These are phyloP conservation scores for Eupithecia dodoneata DNA, from an alignment of 2,888 invertebrate species.

Conservation along the genomic window DNA sequence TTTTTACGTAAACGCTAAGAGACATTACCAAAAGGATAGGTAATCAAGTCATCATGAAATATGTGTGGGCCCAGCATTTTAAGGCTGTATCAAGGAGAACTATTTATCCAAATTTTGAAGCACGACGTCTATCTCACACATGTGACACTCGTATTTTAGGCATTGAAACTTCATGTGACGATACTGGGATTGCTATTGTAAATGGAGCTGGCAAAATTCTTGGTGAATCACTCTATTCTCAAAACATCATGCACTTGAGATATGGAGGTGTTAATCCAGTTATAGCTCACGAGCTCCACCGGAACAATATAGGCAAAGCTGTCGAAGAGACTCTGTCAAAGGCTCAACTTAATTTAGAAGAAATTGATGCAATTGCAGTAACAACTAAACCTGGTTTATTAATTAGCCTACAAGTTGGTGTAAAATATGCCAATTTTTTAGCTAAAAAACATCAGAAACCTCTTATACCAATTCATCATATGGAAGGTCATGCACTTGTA, in stretches of 20 bases:
- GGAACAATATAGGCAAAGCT: constrained; percentile 89
- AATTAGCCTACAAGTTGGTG: constrained; percentile 91
- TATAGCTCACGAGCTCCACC: constrained; percentile 92
- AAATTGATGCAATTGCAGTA: constrained; percentile 94
- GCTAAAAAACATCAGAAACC: constrained; percentile 88
- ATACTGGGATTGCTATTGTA: constrained; percentile 96
- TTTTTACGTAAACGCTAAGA: background rate
- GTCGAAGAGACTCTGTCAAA: constrained; percentile 87
- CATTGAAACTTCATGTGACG: constrained; percentile 99
- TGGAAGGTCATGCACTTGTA: constrained; percentile 99
- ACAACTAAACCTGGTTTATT: constrained; percentile 96
- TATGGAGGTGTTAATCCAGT: constrained; percentile 96
- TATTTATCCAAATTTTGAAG: constrained; percentile 6
- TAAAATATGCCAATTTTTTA: constrained; percentile 91
- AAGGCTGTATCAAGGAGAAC: background rate
- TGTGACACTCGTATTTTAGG: constrained; percentile 86
- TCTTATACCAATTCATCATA: constrained; percentile 98
- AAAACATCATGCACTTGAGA: constrained; percentile 88
- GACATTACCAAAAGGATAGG: background rate
- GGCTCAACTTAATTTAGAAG: constrained; percentile 84
- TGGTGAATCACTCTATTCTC: constrained; percentile 92
- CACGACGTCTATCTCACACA: constrained; percentile 12
- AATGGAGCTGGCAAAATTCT: constrained; percentile 88
- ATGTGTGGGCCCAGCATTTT: background rate
- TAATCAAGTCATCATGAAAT: constrained; percentile 6